phyloP scores from a whole-genome alignment of 2,888 invertebrate genomes.

The Stenichneumon culpator region DNA sequence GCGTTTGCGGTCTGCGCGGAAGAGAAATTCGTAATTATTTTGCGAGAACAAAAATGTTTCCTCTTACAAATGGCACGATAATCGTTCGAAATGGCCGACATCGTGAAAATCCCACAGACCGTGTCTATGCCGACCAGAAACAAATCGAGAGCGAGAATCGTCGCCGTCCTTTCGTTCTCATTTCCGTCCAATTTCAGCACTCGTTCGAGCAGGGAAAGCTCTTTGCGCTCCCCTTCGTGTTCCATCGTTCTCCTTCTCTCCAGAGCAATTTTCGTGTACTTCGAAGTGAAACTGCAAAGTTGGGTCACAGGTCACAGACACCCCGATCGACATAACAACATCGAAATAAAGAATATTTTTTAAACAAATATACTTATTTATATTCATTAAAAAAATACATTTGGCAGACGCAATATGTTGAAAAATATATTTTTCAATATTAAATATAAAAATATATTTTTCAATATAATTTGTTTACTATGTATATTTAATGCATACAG shows the following conservation, averaged over 20 bases:
- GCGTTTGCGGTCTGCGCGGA: slow-evolving; percentile 90
- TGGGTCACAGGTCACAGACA: not conserved
- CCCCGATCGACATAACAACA: not conserved
- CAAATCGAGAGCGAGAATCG: slow-evolving; percentile 91
- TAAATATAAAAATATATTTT: no score
- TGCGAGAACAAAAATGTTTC: slow-evolving; percentile 40
- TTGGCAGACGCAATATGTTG: no score
- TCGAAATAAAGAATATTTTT: not conserved
- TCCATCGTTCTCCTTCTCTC: slow-evolving; percentile 80
- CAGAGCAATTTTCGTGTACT: slow-evolving; percentile 88
- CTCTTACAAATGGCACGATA: slow-evolving; percentile 18
- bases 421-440: no score
- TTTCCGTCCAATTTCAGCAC: slow-evolving; percentile 88
- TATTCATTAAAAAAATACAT: no score
- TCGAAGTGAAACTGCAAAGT: slow-evolving; percentile 87
- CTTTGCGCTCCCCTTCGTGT: slow-evolving; percentile 80
- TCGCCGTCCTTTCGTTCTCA: slow-evolving; percentile 88
- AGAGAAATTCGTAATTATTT: slow-evolving; percentile 26
- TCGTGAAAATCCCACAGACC: slow-evolving; percentile 84
- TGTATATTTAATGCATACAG: no score
- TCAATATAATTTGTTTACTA: no score
- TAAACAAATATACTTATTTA: no score
- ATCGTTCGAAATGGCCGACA: slow-evolving; percentile 4
- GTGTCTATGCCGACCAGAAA: slow-evolving; percentile 94
- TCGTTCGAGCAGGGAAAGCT: slow-evolving; percentile 89